phyloP scores from a whole-genome alignment of 1,140 invertebrate genomes.

The Dermatophagoides farinae region DNA sequence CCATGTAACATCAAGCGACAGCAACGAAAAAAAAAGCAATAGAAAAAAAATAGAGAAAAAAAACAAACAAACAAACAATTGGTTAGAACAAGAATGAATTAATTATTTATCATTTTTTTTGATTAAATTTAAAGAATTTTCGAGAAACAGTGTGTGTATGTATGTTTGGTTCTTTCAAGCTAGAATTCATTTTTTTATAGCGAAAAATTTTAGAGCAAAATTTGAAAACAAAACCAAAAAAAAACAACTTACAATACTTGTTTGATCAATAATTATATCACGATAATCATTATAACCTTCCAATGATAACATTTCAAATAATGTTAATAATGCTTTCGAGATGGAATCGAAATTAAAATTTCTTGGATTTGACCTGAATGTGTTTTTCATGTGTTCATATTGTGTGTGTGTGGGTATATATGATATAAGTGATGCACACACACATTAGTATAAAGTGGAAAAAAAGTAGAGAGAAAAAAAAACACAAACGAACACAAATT shows the following conservation, averaged over 20 bases:
- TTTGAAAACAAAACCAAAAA: too few species aligned
- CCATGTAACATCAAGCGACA: too few species aligned
- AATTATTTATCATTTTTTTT: too few species aligned
- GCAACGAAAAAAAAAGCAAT: too few species aligned
- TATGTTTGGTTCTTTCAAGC: not conserved
- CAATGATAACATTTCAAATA: slow-evolving; percentile 17
- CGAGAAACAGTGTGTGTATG: too few species aligned
- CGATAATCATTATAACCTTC: slow-evolving; percentile 17
- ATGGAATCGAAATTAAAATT: slow-evolving; percentile 16
- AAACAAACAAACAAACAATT: too few species aligned
- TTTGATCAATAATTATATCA: slow-evolving; percentile 15
- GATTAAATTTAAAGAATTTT: too few species aligned
- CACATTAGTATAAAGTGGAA: not conserved
- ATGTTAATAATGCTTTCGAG: slow-evolving; percentile 1
- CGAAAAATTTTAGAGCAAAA: too few species aligned
- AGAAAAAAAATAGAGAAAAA: too few species aligned
- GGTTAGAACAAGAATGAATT: too few species aligned
- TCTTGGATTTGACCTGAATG: slow-evolving; percentile 17
- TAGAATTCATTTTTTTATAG: not conserved
- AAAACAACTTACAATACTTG: not conserved
- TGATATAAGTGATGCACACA: not conserved
- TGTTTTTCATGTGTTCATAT: not conserved
- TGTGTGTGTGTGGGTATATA: not conserved
- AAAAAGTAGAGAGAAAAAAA: too few species aligned
- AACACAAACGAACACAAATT: slow-evolving; percentile 6